phyloP scores from a whole-genome alignment of 2,888 invertebrate genomes.

The Eristalis intricaria region DNA sequence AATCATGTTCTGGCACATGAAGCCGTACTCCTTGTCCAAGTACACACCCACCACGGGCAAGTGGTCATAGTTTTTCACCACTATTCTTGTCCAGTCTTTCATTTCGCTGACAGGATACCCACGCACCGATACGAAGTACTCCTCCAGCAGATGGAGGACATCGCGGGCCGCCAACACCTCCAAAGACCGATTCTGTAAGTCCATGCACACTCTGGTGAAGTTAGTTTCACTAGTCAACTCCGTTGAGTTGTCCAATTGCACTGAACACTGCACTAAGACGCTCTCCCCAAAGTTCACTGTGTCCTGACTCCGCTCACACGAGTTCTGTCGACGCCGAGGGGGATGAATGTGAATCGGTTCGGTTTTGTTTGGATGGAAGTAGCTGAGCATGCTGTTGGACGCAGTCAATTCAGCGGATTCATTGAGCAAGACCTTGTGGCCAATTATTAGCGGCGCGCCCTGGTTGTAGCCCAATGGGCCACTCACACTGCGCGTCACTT shows the following conservation, averaged over 20 bases:
- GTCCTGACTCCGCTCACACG: conserved; percentile 54
- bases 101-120: conserved; percentile 77
- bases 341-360: conserved; percentile 41
- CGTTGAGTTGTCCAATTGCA: conserved; percentile 73
- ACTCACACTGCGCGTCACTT: conserved; percentile 36
- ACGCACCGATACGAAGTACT: conserved; percentile 75
- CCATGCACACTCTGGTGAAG: conserved; percentile 77
- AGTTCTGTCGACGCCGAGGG: conserved; percentile 61
- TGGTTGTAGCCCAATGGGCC: conserved; percentile 78
- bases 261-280: conserved; percentile 75
- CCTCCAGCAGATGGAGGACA: conserved; percentile 20
- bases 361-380: conserved; percentile 74
- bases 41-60: conserved; percentile 74
- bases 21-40: conserved; percentile 74
- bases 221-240: conserved; percentile 72
- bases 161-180: conserved; percentile 64
- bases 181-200: conserved; percentile 75
- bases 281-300: conserved; percentile 77
- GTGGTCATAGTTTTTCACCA: conserved; percentile 73
- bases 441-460: conserved; percentile 76
- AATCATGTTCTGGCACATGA: conserved; percentile 79
- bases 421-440: conserved; percentile 74
- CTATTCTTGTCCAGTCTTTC: conserved; percentile 76
- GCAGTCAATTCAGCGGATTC: conserved; percentile 67
- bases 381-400: conserved; percentile 73